Base-by-base conservation (phyloP, 2,113 vertebrate genomes). In the Muscicapa adusta region DNA sequence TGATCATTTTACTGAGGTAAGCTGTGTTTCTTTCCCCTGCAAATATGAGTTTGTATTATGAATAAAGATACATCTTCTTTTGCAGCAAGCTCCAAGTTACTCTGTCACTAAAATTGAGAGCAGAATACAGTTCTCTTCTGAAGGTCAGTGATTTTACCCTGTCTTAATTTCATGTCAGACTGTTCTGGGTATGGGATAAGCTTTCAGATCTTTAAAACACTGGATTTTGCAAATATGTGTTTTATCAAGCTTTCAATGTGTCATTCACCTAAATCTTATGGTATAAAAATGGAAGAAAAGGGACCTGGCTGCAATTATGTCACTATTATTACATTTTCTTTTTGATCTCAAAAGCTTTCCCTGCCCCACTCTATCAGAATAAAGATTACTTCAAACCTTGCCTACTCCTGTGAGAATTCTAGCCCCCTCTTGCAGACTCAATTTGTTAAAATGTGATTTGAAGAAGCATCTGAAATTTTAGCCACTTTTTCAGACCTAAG, bases 61-160 rank as follows among this genome's bases (percentile, higher is more conserved):
- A 92, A 38, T 60, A 81, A 91, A 81, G 47, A 34, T 48, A 0
- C 9, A 28, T 74, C 19, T 77, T 97, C 53, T 97, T 84, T 97
- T 96, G 28, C 96, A 99, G 99, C 96, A 98, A 57, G 95, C 92
- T 65, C 91, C 97, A 7, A 14, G 33, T 1, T 98, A 98, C 85
- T 98, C 97, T 25, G 86, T 99, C 81, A 96, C 45, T 76, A 95
- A 80, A 48, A 60, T 99, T 72, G 97, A 66, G 45, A 97, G 96
- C 66, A 73, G 34, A 53, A 58, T 98, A 65, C 96, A 43, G 5
- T 17, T 97, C 43, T 72, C 89, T 68, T 81, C 89, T 62, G 89
- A 86, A 95, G 97, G 98, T 98, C 87, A 92, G 98, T 97, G 73
- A 74, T 40, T 86, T 77, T 83, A 54, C 14, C 33, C 18, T n/a